These are phyloP conservation scores for Heliconius cydno DNA, from an alignment of 2,888 invertebrate genomes.

Conservation along the genomic window DNA sequence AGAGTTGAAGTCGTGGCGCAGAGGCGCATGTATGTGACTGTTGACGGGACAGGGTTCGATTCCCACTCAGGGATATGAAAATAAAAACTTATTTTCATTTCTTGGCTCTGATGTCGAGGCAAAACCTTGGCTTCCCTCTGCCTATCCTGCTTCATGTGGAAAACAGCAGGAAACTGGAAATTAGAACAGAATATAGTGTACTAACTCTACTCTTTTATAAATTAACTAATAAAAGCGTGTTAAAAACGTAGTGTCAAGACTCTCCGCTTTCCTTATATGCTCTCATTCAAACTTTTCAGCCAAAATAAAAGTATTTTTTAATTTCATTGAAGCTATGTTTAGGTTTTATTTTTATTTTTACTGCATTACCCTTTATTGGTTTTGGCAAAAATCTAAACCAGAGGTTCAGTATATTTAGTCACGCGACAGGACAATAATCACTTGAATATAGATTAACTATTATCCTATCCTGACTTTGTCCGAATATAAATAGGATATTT, in stretches of 20 bases:
- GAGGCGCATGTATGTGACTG: background rate
- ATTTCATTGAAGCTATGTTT: slow-evolving; percentile 1
- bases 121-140: background rate
- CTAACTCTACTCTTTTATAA: too few relatives aligned
- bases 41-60: background rate
- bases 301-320: background rate
- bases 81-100: background rate
- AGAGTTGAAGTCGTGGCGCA: background rate
- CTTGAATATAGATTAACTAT: slow-evolving; percentile 5
- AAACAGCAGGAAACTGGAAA: background rate
- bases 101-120: background rate
- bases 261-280: too few relatives aligned
- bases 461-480: background rate
- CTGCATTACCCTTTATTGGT: slow-evolving; percentile 17
- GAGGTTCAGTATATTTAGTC: slow-evolving; percentile 14
- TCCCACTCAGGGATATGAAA: background rate
- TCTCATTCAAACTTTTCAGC: too few relatives aligned
- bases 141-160: too few relatives aligned
- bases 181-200: background rate
- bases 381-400: slow-evolving; percentile 17
- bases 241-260: too few relatives aligned
- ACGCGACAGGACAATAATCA: slow-evolving; percentile 28
- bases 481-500: background rate
- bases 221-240: too few relatives aligned
- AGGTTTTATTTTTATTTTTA: slow-evolving; percentile 5